Percentiles rank a stretch among this genome's conserved stretches.
phyloP scores from a whole-genome alignment of 2,888 invertebrate species.

The Thymelicus acteon region DNA sequence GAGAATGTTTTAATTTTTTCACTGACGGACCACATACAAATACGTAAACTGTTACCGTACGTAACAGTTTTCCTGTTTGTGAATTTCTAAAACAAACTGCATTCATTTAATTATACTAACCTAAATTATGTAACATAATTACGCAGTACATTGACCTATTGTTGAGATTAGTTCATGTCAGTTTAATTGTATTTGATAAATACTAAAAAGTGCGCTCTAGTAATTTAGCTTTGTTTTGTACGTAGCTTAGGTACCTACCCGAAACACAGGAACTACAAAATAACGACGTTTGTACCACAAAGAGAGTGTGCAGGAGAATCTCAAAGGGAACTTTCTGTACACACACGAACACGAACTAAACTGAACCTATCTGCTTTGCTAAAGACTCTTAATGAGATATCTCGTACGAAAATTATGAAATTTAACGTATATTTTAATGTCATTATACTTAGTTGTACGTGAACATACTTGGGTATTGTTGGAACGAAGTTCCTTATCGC shows the following conservation, averaged over 20 bases:
- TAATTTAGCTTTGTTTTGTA: slow-evolving; percentile 1
- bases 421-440: neutral
- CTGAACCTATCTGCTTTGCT: slow-evolving; percentile 2
- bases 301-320: slow-evolving; percentile 10
- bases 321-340: slow-evolving; percentile 19
- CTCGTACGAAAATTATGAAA: slow-evolving; percentile 2
- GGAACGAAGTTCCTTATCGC: too few species aligned
- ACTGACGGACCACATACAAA: too few species aligned
- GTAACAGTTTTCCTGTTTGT: too few species aligned
- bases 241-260: neutral
- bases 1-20: too few species aligned
- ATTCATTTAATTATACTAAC: too few species aligned
- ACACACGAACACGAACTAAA: slow-evolving; percentile 12
- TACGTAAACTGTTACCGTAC: too few species aligned
- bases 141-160: too few species aligned
- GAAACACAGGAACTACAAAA: slow-evolving; percentile 22
- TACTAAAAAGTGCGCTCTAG: neutral
- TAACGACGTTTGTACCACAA: slow-evolving; percentile 19
- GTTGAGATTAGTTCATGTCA: too few species aligned
- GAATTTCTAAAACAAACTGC: too few species aligned
- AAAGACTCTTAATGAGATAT: slow-evolving; percentile 19
- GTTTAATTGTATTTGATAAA: neutral
- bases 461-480: too few species aligned
- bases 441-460: too few species aligned
- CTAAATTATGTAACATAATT: too few species aligned